These are phyloP conservation scores for Halichondria panicea DNA, from an alignment of 37 sponge, comb jelly and placozoan species.

Conservation along the genomic window DNA sequence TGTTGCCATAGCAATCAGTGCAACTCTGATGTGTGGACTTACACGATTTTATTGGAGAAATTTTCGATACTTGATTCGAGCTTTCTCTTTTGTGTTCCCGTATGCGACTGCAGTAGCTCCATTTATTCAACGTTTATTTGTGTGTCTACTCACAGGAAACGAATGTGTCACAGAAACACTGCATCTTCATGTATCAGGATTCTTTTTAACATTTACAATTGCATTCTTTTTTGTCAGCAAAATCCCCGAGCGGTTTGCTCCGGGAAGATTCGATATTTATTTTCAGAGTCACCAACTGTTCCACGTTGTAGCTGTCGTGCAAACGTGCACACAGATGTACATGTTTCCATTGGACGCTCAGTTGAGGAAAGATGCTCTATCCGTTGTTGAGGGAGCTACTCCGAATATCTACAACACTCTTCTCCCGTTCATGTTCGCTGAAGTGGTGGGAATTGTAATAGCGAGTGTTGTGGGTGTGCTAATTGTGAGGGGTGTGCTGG, in stretches of 20 bases:
- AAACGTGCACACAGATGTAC: conserved; percentile 52
- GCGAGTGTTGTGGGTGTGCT: conserved; percentile 20
- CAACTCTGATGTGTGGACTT: conserved; percentile 38
- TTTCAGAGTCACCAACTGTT: conserved; percentile 87
- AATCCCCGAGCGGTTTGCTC: conserved; percentile 80
- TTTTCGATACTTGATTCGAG: conserved; percentile 47
- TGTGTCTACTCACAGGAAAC: background rate
- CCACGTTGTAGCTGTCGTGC: conserved; percentile 56
- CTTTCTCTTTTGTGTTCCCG: conserved; percentile 32
- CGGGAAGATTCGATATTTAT: conserved; percentile 79
- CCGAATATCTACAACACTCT: conserved; percentile 8
- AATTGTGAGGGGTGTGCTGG: conserved; percentile 14
- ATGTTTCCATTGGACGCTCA: conserved; percentile 43
- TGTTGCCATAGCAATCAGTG: conserved; percentile 6
- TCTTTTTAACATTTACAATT: conserved; percentile 7
- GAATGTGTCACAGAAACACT: conserved; percentile 49
- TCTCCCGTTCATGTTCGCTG: conserved; percentile 21
- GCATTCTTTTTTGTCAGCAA: conserved; percentile 79
- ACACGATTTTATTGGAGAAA: conserved; percentile 61
- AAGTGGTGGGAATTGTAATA: conserved; percentile 11
- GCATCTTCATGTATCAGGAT: background rate
- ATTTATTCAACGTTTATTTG: conserved; percentile 1
- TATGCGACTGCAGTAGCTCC: conserved; percentile 20
- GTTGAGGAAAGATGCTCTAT: conserved; percentile 2
- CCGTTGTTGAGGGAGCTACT: background rate